Conservation (phyloP, 2,888 invertebrate species). For the Odontocerum albicorne region DNA sequence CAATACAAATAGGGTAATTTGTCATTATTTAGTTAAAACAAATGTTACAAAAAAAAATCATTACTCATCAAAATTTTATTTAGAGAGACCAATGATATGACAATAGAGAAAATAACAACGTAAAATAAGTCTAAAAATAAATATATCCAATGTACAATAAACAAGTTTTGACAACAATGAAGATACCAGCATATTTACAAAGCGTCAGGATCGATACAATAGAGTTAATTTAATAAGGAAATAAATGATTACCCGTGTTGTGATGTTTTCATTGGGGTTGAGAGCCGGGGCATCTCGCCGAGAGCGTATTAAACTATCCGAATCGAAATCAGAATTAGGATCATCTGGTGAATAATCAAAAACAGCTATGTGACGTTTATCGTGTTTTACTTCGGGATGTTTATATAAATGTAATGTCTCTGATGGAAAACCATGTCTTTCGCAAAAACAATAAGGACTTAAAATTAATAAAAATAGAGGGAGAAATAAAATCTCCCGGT, state of each 20-base stretch:
- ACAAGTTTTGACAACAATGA: slow-evolving; percentile 18
- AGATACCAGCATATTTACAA: slow-evolving; percentile 17
- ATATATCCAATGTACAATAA: background rate
- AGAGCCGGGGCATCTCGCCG: slow-evolving; percentile 22
- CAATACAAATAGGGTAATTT: too few relatives aligned
- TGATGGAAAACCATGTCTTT: slow-evolving; percentile 27
- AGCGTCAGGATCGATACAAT: slow-evolving; percentile 13
- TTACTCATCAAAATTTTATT: too few relatives aligned
- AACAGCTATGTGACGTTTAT: slow-evolving; percentile 22
- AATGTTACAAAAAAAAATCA: too few relatives aligned
- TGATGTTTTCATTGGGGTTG: slow-evolving; percentile 36
- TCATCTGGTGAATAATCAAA: slow-evolving; percentile 18
- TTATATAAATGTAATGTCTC: slow-evolving; percentile 25
- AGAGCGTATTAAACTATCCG: slow-evolving; percentile 13
- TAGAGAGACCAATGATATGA: too few relatives aligned
- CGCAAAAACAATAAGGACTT: slow-evolving; percentile 13
- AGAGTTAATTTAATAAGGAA: slow-evolving; percentile 45
- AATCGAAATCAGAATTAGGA: slow-evolving; percentile 14
- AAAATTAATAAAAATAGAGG: slow-evolving; percentile 20
- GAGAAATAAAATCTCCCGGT: slow-evolving; percentile 27
- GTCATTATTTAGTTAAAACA: too few relatives aligned
- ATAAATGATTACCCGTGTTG: slow-evolving; percentile 53
- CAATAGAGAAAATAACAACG: background rate
- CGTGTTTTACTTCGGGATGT: slow-evolving; percentile 24
- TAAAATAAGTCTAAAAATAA: background rate